Conservation (phyloP, 2,888 invertebrate genomes). For the Rosalia funebris region DNA sequence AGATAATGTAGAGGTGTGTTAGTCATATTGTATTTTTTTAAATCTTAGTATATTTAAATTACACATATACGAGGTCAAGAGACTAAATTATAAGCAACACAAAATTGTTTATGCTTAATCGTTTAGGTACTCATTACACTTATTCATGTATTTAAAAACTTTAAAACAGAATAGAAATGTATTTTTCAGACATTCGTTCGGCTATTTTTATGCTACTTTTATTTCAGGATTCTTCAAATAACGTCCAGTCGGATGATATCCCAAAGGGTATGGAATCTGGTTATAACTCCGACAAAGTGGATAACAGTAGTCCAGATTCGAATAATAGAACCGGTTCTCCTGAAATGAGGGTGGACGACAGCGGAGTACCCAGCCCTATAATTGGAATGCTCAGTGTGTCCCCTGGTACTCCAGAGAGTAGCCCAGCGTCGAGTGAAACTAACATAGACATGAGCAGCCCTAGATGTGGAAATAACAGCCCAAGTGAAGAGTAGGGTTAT, state of each 20-base stretch:
- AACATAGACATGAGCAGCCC: slow-evolving; percentile 70
- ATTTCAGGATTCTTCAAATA: slow-evolving; percentile 41
- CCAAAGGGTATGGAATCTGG: slow-evolving; percentile 71
- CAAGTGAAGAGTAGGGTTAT: slow-evolving; percentile 57
- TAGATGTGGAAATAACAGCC: slow-evolving; percentile 53
- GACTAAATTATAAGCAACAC: too few species aligned
- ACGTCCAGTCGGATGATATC: slow-evolving; percentile 27
- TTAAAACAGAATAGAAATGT: too few species aligned
- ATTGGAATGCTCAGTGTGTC: slow-evolving; percentile 55
- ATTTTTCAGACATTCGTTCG: too few species aligned
- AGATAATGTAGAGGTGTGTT: slow-evolving; percentile 73
- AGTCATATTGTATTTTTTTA: slow-evolving; percentile 13
- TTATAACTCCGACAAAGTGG: slow-evolving; percentile 71
- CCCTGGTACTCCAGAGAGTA: slow-evolving; percentile 50
- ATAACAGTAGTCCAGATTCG: slow-evolving; percentile 58
- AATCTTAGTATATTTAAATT: too few species aligned
- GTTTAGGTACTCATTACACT: too few species aligned
- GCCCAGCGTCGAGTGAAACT: slow-evolving; percentile 67
- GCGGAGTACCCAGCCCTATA: slow-evolving; percentile 58
- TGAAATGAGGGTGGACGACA: slow-evolving; percentile 55
- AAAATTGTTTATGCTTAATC: too few species aligned
- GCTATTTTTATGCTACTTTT: too few species aligned
- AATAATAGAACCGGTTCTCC: slow-evolving; percentile 56
- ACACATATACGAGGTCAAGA: too few species aligned
- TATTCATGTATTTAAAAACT: too few species aligned